Evolutionary conservation across 2,888 invertebrate species (phyloP), one percentile per base, ranked within the genome.

Genomic region (Zonitis immaculata): DNA sequence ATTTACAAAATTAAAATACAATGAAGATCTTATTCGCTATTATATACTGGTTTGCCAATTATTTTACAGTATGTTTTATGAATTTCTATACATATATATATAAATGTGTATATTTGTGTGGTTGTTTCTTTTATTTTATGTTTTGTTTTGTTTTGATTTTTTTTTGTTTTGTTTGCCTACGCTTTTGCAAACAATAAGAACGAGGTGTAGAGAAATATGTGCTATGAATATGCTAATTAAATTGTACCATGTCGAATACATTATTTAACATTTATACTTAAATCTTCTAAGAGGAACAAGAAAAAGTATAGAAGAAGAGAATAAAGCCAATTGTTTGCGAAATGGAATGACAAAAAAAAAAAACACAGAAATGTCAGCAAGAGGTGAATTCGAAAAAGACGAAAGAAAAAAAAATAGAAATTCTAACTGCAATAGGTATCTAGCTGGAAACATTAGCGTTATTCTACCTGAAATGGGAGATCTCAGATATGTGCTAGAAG

Each of bases 201-300:
- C 53, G 53, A 60, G 60, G 60, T 60, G 60, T 59, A 59, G 60
- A 59, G 60, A 60, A 59, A 56, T 59, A 59, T 60, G 60, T 55
- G 55, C 49, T 57, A 60, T 60, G 60, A 60, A 60, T 60, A 60
- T 59, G 58, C 49, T 57, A 59, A 59, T 52, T 56, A 52, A 52
- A 50, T 26, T 35, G 35, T 35, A 44, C 47, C 45, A 48, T 51
- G 44, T 28, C 44, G 51, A 51, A 51, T 51, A 47, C 47, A 47
- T 47, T 35, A 35, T 35, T 35, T 35, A 35, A 35, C 35, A 35
- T 35, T 35, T 35, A 35, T 35, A 16, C 35, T 18, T 8, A 9
- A 35, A 35, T 35, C 35, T 16, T 35, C 18, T 35, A n/a, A n/a
- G n/a, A n/a, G n/a, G n/a, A n/a, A n/a, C n/a, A n/a, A n/a, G n/a